Evolutionary conservation across 2,888 invertebrate genomes (phyloP).

Genomic region (Brachyopa scutellaris): DNA sequence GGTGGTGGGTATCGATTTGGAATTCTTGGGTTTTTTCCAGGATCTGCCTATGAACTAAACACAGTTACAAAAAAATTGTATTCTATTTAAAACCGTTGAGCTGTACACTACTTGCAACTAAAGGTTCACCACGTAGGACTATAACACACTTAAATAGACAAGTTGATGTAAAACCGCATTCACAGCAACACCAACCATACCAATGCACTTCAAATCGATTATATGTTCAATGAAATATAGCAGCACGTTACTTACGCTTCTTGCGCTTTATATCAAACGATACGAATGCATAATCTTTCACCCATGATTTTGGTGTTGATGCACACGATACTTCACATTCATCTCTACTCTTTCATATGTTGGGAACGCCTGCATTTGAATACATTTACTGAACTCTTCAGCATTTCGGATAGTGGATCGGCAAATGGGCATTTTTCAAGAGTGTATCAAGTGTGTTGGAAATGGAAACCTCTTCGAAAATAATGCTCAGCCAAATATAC

Average conservation of each 20-base stretch:
- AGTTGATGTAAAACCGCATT: too few species aligned
- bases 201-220: constrained; percentile 25
- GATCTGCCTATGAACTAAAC: too few species aligned
- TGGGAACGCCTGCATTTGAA: too few species aligned
- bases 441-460: not conserved
- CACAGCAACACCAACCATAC: too few species aligned
- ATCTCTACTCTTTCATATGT: not conserved
- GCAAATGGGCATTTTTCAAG: constrained; percentile 27
- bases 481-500: not conserved
- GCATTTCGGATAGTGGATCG: too few species aligned
- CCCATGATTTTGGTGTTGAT: not conserved
- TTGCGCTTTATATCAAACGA: not conserved
- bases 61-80: too few species aligned
- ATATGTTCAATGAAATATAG: constrained; percentile 11
- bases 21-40: too few species aligned
- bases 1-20: too few species aligned
- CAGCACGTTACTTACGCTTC: constrained; percentile 11
- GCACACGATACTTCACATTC: not conserved
- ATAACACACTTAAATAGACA: too few species aligned
- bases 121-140: too few species aligned
- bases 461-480: constrained; percentile 13
- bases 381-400: constrained; percentile 19
- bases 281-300: constrained; percentile 3
- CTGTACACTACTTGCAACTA: too few species aligned
- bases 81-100: too few species aligned